These are phyloP conservation scores for Apeira syringaria DNA, from an alignment of 2,888 invertebrate genomes.

Conservation along the genomic window DNA sequence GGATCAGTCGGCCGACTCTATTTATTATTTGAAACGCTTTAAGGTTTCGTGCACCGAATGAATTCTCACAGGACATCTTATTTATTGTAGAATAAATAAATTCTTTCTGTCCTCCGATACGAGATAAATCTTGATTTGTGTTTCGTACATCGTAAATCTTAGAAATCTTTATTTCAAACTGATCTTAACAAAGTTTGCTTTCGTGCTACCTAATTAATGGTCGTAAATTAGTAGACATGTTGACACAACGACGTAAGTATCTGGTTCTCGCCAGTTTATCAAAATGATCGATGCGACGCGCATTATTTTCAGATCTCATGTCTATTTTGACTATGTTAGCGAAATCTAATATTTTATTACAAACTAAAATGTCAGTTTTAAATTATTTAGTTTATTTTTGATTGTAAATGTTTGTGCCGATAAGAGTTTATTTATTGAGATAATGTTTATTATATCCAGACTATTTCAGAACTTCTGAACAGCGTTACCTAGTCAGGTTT, in stretches of 20 bases:
- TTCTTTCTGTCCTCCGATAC: slow-evolving; percentile 15
- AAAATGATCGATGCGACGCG: neutral
- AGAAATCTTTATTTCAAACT: slow-evolving; percentile 17
- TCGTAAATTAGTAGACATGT: slow-evolving; percentile 19
- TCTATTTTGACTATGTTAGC: too few species aligned
- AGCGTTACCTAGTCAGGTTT: too few species aligned
- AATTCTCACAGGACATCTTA: slow-evolving; percentile 6
- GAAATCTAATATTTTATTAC: too few species aligned
- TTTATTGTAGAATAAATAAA: slow-evolving; percentile 9
- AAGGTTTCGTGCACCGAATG: slow-evolving; percentile 6
- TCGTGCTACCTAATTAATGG: slow-evolving; percentile 22
- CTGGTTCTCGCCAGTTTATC: neutral
- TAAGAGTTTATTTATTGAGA: too few species aligned
- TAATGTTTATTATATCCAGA: too few species aligned
- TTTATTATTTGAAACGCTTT: slow-evolving; percentile 9
- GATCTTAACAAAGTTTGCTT: slow-evolving; percentile 16
- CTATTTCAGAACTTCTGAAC: too few species aligned
- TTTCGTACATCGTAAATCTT: slow-evolving; percentile 22
- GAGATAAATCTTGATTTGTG: slow-evolving; percentile 27
- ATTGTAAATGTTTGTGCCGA: too few species aligned
- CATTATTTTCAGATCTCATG: too few species aligned
- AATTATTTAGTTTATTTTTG: too few species aligned
- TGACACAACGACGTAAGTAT: slow-evolving; percentile 16
- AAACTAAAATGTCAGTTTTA: too few species aligned
- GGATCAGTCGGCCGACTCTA: slow-evolving; percentile 6